Base-by-base conservation (phyloP, 2,888 invertebrate genomes). In the Loripinus fragilis region DNA sequence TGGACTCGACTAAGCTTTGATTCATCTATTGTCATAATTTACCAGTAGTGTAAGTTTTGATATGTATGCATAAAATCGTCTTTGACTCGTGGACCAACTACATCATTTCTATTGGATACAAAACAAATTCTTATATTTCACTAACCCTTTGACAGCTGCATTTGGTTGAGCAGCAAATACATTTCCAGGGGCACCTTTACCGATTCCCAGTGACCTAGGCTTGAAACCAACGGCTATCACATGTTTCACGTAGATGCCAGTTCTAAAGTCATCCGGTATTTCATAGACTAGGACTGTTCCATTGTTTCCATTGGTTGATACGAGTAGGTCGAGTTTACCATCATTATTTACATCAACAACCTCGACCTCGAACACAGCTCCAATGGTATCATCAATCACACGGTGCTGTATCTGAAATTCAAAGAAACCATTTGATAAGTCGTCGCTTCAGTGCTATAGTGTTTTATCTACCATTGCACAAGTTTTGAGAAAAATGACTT, bases 261-360 rank as follows among this genome's bases (percentile, higher is more conserved):
- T 86, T 71, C 90, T 90, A 79, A 91, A 90, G 67, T 91, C 90
- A 10, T 77, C 74, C 0, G 91, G 90, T 7, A 90, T 81, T 60
- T 90, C 88, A 78, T 87, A 91, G n/a, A 81, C 88, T 48, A 86
- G 81, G 0, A 91, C 67, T 20, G 88, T 82, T 12, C 90, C 91
- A 71, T 87, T 86, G 15, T 60, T 74, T 2, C 86, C 88, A 77
- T 91, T 91, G 10, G 85, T 84, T 28, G 90, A 83, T 2, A 90
- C 89, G 5, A 91, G 76, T 0, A 91, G 78, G 69, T 91, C 91
- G 0, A 71, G 72, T n/a, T 73, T 75, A 1, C 89, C 88, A 68
- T 91, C 91, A 8, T 77, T 82, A 72, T 91, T 91, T 0, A 91
- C 42, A 76, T 91, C 91, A 2, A 73, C 78, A 10, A 87, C 66